phyloP scores from a whole-genome alignment of 64 coral and sea anemone genomes.

The Montipora sp. region DNA sequence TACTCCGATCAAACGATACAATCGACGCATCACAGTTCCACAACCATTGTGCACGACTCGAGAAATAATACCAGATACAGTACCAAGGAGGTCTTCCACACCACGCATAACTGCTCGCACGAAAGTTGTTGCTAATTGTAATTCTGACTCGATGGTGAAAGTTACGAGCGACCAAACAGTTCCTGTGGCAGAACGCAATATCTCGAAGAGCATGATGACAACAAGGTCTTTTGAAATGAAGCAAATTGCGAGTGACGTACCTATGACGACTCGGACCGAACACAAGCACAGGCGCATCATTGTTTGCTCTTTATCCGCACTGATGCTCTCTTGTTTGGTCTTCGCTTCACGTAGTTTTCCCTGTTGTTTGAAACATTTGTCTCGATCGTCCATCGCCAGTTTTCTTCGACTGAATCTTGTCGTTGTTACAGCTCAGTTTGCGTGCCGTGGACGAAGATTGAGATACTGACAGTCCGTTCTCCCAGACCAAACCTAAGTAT shows the following conservation, averaged over 20 bases:
- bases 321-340: too few relatives aligned
- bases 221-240: slow-evolving; percentile 10
- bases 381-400: neutral
- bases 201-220: neutral
- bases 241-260: neutral
- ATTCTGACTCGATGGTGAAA: neutral
- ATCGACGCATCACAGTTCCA: neutral
- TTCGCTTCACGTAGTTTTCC: neutral
- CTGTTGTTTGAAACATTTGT: neutral
- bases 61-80: neutral
- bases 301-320: neutral
- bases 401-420: neutral
- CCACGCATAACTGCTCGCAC: neutral
- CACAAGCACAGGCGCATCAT: neutral
- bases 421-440: neutral
- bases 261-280: neutral
- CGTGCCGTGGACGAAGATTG: too few relatives aligned
- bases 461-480: too few relatives aligned
- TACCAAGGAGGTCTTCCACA: neutral
- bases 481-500: too few relatives aligned
- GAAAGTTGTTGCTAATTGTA: neutral
- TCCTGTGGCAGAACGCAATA: neutral
- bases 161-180: neutral
- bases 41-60: neutral
- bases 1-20: neutral